phyloP scores from a whole-genome alignment of 2,797 vertebrate genomes.

The Apogon hyalosoma region DNA sequence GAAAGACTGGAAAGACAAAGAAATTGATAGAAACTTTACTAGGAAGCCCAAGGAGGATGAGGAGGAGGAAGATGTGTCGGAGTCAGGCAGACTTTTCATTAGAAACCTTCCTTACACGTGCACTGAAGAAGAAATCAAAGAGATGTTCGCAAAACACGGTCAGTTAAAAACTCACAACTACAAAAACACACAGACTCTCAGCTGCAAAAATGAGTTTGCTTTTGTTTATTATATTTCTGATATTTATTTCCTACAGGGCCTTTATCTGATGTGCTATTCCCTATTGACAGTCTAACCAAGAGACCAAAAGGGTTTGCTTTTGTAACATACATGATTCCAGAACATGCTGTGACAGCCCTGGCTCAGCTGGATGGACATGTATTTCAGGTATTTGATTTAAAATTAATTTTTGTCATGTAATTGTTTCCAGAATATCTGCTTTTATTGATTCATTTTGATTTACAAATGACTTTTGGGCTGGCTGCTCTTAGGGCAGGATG shows the following conservation, averaged over 20 bases:
- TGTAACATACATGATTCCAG: slow-evolving; percentile 94
- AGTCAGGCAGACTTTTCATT: slow-evolving; percentile 94
- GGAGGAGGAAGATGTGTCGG: slow-evolving; percentile 93
- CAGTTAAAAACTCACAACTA: slow-evolving; percentile 16
- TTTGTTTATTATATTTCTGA: slow-evolving; percentile 3
- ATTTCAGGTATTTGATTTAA: slow-evolving; percentile 89
- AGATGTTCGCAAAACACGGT: slow-evolving; percentile 90
- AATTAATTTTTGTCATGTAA: background rate
- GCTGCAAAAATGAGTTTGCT: background rate
- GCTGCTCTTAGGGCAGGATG: slow-evolving; percentile 88
- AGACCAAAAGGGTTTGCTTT: slow-evolving; percentile 96
- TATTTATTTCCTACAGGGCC: slow-evolving; percentile 82
- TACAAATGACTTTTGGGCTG: background rate
- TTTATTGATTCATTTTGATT: background rate
- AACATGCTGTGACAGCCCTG: slow-evolving; percentile 92
- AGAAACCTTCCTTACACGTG: slow-evolving; percentile 95
- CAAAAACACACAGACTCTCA: background rate
- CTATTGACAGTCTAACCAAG: slow-evolving; percentile 93
- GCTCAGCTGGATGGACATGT: slow-evolving; percentile 91
- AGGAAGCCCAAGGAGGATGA: slow-evolving; percentile 87
- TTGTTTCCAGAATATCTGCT: background rate
- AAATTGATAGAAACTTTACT: slow-evolving; percentile 81
- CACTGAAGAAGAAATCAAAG: slow-evolving; percentile 91
- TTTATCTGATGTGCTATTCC: slow-evolving; percentile 91
- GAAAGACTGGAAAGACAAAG: slow-evolving; percentile 42